Conservation (phyloP, 2,797 vertebrate genomes). For the Perodicticus potto region DNA sequence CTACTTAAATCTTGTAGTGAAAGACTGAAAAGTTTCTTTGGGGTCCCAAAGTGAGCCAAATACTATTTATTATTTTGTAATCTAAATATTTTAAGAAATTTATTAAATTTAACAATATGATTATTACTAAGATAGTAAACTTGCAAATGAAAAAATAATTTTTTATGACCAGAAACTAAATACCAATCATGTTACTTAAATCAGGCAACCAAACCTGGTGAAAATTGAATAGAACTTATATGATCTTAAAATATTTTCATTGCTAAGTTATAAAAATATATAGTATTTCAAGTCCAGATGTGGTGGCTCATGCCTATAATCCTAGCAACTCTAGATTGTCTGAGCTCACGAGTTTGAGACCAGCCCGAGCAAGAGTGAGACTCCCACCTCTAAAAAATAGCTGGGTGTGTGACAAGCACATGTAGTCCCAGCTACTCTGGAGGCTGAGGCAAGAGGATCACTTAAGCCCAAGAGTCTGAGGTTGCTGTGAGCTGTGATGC, state of each 20-base stretch:
- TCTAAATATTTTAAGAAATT: slow-evolving; percentile 36
- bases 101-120: slow-evolving; percentile 14
- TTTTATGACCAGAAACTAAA: slow-evolving; percentile 48
- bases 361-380: too few species aligned
- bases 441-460: too few species aligned
- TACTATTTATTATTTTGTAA: neutral
- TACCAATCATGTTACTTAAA: slow-evolving; percentile 39
- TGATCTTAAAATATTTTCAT: slow-evolving; percentile 28
- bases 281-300: too few species aligned
- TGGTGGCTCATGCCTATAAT: too few species aligned
- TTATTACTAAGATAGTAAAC: neutral
- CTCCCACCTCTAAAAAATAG: too few species aligned
- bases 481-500: too few species aligned
- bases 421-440: too few species aligned
- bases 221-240: slow-evolving; percentile 30
- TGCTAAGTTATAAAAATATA: slow-evolving; percentile 26
- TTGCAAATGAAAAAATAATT: slow-evolving; percentile 44
- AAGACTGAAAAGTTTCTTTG: slow-evolving; percentile 28
- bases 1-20: slow-evolving; percentile 26
- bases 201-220: neutral
- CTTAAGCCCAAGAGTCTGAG: too few species aligned
- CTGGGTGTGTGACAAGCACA: too few species aligned
- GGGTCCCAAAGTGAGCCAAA: slow-evolving; percentile 50
- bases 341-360: too few species aligned
- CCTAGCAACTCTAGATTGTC: too few species aligned